Base-by-base conservation (phyloP, 2,888 invertebrate genomes). In the Mesorhabditis belari region DNA sequence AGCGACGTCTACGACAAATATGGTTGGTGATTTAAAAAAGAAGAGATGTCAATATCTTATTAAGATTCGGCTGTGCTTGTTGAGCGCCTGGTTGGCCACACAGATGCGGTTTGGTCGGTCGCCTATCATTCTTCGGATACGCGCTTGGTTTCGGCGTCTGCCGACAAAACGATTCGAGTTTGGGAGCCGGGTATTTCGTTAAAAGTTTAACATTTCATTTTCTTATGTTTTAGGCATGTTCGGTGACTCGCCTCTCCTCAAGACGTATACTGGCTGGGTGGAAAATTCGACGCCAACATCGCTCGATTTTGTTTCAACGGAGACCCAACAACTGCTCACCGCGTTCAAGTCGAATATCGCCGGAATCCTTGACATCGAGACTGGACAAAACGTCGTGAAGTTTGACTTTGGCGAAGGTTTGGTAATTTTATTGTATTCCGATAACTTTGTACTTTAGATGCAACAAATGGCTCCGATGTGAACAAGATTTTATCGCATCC, bases 201-300 rank as follows among this genome's bases (percentile, higher is more conserved):
- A 94, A 85, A 96, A 99, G 84, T 88, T 96, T 79, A 98, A 96
- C 86, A 98, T 92, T 88, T 96, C 99, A 85, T 92, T 91, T 27
- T 27, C 50, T 12, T 54, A 55, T 25, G 58, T 29, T 50, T 44
- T 17, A 60, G 27, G 29, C 23, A 58, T 19, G 23, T 6, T 58
- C 19, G 9, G 17, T 21, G 19, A 17, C 21, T 6, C 21, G 23
- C n/a, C 23, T 1, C 17, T 23, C 27, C 64, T 25, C 44, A 61
- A 52, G 64, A 64, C 21, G 51, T 64, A n/a, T 19, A 5, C 17
- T 25, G 23, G n/a, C 9, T 26, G 17, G 55, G 55, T 25, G 26
- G 44, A 35, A 35, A n/a, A n/a, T 17, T 17, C 12, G 12, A 35
- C 44, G 12, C 94, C 95, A 67, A 91, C 91, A 63, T 92, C 92